Evolutionary conservation across 2,797 vertebrate species (phyloP), one percentile per base, ranked within the genome.

Genomic region (Ctenopoma kingsleyae): DNA sequence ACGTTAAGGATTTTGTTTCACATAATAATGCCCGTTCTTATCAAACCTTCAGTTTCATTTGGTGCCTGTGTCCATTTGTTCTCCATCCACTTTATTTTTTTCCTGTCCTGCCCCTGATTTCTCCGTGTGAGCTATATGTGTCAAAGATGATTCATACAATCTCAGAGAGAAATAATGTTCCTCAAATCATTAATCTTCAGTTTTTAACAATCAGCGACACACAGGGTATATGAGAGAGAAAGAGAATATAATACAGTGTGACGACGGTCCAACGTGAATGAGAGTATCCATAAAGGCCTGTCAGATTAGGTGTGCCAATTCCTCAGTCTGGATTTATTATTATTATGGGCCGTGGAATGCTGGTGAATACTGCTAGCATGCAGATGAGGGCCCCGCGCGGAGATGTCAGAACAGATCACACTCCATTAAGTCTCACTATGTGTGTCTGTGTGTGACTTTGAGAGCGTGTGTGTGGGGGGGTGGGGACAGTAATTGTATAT

Each of bases 301-400:
- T 92, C 91, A 90, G 85, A 91, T 91, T 91, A 90, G 78, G 83
- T 87, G 81, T 58, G 76, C 80, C 82, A 78, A 80, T 88, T 91
- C 87, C 81, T 91, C 83, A 73, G 75, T 92, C 85, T 90, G 84
- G 80, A 90, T 91, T 90, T 91, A 90, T 90, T 85, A 83, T 82
- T 77, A 87, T 89, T 85, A 84, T 71, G 65, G 79, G 70, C 67
- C 16, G 27, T 47, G 80, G 76, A 76, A 75, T 36, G 72, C 56
- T 78, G 71, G 67, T 66, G 81, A 87, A 85, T 74, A 76, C 78
- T 36, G 61, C 69, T 73, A 76, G 90, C 85, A 90, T 89, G 88
- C 80, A 87, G 85, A 93, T 93, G 91, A 91, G 88, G 54, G 67
- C 67, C 59, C 74, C 54, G 27, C 53, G 46, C 74, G 15, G 56